Evolutionary conservation across 1,140 invertebrate species (phyloP), one percentile per base, ranked within the genome.

Genomic region (Bombus superbus): DNA sequence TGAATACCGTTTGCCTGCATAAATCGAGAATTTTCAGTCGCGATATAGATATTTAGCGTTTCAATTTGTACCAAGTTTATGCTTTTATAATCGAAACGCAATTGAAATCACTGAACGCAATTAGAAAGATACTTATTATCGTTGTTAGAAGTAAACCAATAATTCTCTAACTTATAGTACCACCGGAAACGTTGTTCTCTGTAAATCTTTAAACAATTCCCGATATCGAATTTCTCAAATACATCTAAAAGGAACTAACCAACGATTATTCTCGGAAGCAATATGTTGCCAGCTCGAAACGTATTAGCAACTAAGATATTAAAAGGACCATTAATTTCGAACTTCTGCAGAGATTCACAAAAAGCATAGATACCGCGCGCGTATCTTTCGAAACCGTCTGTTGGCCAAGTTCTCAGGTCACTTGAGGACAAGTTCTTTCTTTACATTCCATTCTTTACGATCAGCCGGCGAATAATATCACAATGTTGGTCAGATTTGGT

Each of bases 371-470:
- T 76, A 80, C 64, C 53, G 32, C 3, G 6, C n/a, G 11, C 13
- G n/a, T 38, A n/a, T 47, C 47, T 42, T 32, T 15, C 62, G 64
- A 8, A 44, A 59, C 11, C 18, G 66, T 83, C 47, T 81, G 22
- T 68, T 78, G 74, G 44, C 53, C 18, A 53, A 53, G 47, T 53
- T 78, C 73, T 69, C 74, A 82, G 80, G 85, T 75, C 80, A 86
- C 62, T 83, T 62, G 47, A 83, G 80, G 73, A 83, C 79, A 76
- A 76, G 73, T 82, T 69, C 66, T 87, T 85, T 85, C 71, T 80
- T 86, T 86, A 86, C 74, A 86, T 86, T 85, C 83, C 62, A 77
- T 66, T 83, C 38, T 88, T 85, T 79, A 88, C 85, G 76, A 83
- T 81, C 76, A 69, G 72, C 64, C 81, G 80, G 18, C 74, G 76